These are phyloP conservation scores for Podocnemis expansa DNA, from an alignment of 2,113 vertebrate genomes.

Conservation along the genomic window DNA sequence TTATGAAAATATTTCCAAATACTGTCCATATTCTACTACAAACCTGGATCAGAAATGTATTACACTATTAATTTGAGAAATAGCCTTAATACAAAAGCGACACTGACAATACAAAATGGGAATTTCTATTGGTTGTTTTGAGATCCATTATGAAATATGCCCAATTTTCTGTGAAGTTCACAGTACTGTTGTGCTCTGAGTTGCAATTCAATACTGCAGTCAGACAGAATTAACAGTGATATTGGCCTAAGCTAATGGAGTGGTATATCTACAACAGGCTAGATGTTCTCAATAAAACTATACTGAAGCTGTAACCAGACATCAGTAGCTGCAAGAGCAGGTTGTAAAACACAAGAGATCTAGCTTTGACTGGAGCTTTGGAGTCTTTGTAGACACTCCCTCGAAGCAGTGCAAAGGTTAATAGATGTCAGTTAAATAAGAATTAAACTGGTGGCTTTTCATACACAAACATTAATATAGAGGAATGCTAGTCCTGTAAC, in stretches of 20 bases:
- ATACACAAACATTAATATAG: neutral
- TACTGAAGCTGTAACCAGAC: neutral
- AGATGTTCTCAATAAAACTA: neutral
- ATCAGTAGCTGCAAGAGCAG: neutral
- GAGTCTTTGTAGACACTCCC: neutral
- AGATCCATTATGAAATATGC: neutral
- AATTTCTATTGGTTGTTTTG: neutral
- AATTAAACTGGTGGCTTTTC: neutral
- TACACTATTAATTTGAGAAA: neutral
- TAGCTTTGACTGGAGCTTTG: neutral
- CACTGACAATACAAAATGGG: neutral
- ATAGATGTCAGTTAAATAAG: neutral
- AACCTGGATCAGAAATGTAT: too few species aligned
- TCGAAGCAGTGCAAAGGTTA: neutral
- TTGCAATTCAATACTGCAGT: neutral
- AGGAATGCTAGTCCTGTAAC: neutral
- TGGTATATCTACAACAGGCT: neutral
- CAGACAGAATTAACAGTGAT: neutral
- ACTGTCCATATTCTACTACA: too few species aligned
- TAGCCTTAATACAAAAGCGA: neutral
- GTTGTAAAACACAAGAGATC: neutral
- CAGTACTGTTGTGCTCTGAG: neutral
- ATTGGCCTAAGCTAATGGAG: neutral
- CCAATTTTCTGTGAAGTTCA: neutral
- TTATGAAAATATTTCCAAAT: too few species aligned